Conservation (phyloP, 2,113 vertebrate species). For the Sceloporus tristichus region DNA sequence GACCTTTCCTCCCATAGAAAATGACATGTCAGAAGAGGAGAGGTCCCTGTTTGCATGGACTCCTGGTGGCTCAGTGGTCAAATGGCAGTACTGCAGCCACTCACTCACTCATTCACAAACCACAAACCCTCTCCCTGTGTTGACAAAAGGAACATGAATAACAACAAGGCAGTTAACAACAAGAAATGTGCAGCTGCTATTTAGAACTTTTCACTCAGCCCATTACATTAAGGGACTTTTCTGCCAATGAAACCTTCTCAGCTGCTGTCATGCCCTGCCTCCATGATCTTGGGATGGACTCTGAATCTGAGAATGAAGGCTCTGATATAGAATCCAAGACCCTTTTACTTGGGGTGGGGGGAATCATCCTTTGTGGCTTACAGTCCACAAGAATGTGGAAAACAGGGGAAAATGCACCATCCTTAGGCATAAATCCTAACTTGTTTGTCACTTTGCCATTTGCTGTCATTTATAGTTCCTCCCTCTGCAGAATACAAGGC, state of each 20-base stretch:
- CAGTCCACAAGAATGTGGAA: conserved; percentile 12
- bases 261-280: too few relatives aligned
- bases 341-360: conserved; percentile 1
- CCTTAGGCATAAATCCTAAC: conserved; percentile 45
- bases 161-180: too few relatives aligned
- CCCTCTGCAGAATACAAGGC: conserved; percentile 94
- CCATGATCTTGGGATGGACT: too few relatives aligned
- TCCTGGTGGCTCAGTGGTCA: too few relatives aligned
- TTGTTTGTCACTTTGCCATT: conserved; percentile 39
- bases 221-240: neutral
- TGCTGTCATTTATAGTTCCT: conserved; percentile 84
- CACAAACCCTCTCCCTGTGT: too few relatives aligned
- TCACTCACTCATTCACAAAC: too few relatives aligned
- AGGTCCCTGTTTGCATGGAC: too few relatives aligned
- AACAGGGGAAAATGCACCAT: conserved; percentile 21
- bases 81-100: too few relatives aligned
- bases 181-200: neutral
- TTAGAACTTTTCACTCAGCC: neutral
- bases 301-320: too few relatives aligned
- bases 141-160: too few relatives aligned
- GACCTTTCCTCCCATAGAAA: too few relatives aligned
- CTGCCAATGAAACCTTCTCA: neutral
- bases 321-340: neutral
- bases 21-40: too few relatives aligned
- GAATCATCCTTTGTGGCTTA: neutral